Base-by-base conservation (phyloP, 2,113 vertebrate genomes). In the Halichoeres trimaculatus region DNA sequence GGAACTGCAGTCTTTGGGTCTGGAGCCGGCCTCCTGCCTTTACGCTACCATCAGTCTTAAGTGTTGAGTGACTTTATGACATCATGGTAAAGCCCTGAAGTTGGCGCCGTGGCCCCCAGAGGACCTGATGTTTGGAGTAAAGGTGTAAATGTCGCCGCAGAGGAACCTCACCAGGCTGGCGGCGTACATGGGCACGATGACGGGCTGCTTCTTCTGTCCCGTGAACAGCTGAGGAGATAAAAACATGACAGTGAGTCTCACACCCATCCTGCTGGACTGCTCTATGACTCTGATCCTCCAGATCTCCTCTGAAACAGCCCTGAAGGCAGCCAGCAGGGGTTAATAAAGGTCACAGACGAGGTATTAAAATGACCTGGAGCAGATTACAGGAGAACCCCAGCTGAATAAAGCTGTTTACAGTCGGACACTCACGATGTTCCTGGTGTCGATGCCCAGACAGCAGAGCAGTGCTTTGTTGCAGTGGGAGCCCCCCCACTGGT, bases 371-470 rank as follows among this genome's bases (percentile, higher is more conserved):
- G 13, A 43, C 41, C 14, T 40, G 38, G 19, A 7, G 36, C 22
- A 57, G n/a, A 36, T 38, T 43, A 40, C 5, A 24, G 24, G 43
- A 30, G 41, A 38, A 1, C 7, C 47, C 14, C 10, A 40, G 13
- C 10, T 3, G 11, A 13, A 11, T 7, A 2, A n/a, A n/a, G n/a
- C n/a, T n/a, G n/a, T n/a, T n/a, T n/a, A n/a, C n/a, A n/a, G n/a
- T n/a, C n/a, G n/a, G n/a, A n/a, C n/a, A 95, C 97, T 97, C 86
- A 99, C 98, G 67, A 99, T 99, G 91, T 99, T 99, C 30, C 98
- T 92, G 35, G 96, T 99, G 92, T 99, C 98, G 62, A 99, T 99
- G 88, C 98, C 98, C 72, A 99, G 92, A 72, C 96, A 97, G 90
- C 96, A 96, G 75, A 99, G 93, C 47, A 99, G 96, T 17, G 95